Conservation (phyloP, 1,140 invertebrate genomes). For the Drosophila pseudoananassae region DNA sequence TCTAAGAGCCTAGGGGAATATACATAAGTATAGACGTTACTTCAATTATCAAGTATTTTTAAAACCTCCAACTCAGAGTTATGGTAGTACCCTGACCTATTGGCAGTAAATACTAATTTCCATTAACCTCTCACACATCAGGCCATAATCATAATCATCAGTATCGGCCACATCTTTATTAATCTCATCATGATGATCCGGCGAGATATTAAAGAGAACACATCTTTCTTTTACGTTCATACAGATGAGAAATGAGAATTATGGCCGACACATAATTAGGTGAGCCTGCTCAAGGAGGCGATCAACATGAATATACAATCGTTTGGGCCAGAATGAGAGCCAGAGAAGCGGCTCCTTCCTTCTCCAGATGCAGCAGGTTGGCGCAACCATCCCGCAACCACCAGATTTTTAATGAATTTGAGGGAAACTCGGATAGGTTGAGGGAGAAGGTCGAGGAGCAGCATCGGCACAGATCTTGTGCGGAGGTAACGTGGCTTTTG, state of each 20-base stretch:
- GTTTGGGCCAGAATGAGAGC: not conserved
- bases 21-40: no score
- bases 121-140: conserved; percentile 8
- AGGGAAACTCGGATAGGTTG: conserved; percentile 9
- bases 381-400: conserved; percentile 46
- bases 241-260: conserved; percentile 43
- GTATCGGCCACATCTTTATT: conserved; percentile 15
- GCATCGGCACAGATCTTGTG: conserved; percentile 32
- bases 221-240: conserved; percentile 3
- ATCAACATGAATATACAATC: conserved; percentile 30
- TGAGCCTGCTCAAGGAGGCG: conserved; percentile 20
- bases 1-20: no score
- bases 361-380: conserved; percentile 12
- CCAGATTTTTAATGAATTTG: conserved; percentile 65
- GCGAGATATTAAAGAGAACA: not conserved
- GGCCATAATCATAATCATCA: not conserved
- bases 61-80: not conserved
- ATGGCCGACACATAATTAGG: conserved; percentile 59
- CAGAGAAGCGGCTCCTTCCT: conserved; percentile 10
- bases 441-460: conserved; percentile 14
- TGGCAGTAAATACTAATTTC: not conserved
- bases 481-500: conserved; percentile 72
- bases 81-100: not conserved
- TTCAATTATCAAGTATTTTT: no score
- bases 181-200: conserved; percentile 21